Base-by-base conservation (phyloP, 2,888 invertebrate species). In the Sesia apiformis region DNA sequence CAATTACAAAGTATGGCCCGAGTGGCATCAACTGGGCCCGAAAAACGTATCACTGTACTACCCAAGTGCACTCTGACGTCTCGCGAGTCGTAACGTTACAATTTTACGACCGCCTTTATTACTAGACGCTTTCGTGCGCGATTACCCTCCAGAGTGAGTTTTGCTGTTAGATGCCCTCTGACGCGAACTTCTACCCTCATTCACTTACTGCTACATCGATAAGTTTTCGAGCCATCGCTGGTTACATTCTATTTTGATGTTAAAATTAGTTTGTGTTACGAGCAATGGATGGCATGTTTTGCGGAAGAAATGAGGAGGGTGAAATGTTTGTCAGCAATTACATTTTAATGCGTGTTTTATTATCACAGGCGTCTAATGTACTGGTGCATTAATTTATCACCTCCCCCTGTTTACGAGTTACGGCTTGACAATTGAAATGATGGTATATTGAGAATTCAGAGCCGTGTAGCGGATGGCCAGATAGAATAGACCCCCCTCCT, bases 71-170 rank as follows among this genome's bases (percentile, higher is more conserved):
- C 84, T 85, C 80, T 74, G 70, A 75, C 78, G 73, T 77, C 84
- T 84, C 79, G 69, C 79, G 72, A 81, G 76, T 85, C 87, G 86
- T 88, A 86, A 88, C 84, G 78, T 85, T 84, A 85, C 84, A 82
- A 83, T 85, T 88, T 88, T 88, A 88, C 82, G 87, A 84, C 73
- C 81, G 69, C 79, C 87, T 88, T 88, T 88, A 89, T 88, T 87
- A 84, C 88, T 77, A 84, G 84, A 86, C 88, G 88, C 88, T 89
- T 89, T 89, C 88, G 86, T 87, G 86, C 86, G 71, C 88, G 87
- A 89, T 88, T 88, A 89, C 88, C 87, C 88, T 83, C 86, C 74
- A 76, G 88, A 89, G 88, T 89, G 88, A 86, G 87, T 88, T 89
- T 87, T 81, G 88, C 86, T 89, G 88, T 89, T 86, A 88, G 79